A percentile compares a stretch with the other conserved stretches of the same genome.
phyloP scores from a whole-genome alignment of 2,888 invertebrate genomes.

The Perithous albicinctus region DNA sequence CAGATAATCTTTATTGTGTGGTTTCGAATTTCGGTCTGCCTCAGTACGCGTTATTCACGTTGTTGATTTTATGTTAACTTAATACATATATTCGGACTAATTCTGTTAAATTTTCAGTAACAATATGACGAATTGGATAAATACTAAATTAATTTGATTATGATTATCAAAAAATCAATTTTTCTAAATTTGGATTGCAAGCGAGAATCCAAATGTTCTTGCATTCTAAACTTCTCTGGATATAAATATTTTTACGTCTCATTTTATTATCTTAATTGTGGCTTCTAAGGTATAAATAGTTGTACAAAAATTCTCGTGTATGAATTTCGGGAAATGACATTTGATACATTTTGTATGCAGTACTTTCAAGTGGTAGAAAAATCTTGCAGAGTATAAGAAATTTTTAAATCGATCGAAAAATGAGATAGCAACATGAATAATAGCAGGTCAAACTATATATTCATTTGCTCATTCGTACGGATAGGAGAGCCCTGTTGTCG shows the following conservation, averaged over 20 bases:
- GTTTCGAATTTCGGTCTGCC: background rate
- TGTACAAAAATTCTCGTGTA: background rate
- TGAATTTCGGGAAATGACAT: background rate
- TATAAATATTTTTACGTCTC: background rate
- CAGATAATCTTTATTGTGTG: background rate
- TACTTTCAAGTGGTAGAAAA: background rate
- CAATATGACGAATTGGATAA: background rate
- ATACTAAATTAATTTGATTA: background rate
- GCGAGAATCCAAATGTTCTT: background rate
- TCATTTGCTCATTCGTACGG: conserved; percentile 9
- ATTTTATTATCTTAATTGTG: background rate
- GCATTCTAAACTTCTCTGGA: background rate
- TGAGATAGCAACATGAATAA: background rate
- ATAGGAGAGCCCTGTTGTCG: conserved; percentile 13
- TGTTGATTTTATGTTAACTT: background rate
- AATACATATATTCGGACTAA: background rate
- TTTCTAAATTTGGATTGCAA: background rate
- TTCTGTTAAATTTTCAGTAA: background rate
- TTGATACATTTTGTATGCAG: background rate
- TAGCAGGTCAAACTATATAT: background rate
- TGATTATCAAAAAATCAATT: background rate
- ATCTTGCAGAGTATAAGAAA: background rate
- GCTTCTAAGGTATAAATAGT: background rate
- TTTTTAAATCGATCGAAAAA: background rate
- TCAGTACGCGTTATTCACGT: background rate